Evolutionary conservation across 2,797 vertebrate genomes (phyloP), one percentile per base, ranked within the genome.

Genomic region (Anguilla marmorata): DNA sequence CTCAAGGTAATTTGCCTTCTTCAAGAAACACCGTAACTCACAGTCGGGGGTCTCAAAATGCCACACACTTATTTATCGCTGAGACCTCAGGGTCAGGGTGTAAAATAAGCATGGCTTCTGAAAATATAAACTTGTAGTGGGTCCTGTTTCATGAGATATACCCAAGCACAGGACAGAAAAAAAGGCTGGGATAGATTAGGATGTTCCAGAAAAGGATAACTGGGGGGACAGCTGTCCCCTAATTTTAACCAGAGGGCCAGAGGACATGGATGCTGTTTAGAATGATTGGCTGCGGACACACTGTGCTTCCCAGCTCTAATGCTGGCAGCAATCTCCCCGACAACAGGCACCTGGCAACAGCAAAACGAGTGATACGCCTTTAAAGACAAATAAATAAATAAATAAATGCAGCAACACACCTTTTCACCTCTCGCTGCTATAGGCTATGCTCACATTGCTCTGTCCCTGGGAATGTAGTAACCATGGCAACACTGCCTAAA

Each of bases 201-300:
- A 95, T 89, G 92, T 93, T 93, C 92, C 91, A 92, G 93, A 92
- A 96, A 93, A 93, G 95, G 92, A 95, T 93, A 94, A 94, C 63
- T 93, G 92, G 92, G 87, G 90, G 90, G 92, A 93, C 95, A 96
- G 95, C 95, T 96, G 95, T 94, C 91, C 91, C 93, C 93, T 95
- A 93, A 95, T 94, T 96, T 95, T 94, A 95, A 95, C 93, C 91
- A 89, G 89, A 93, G 90, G 90, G 90, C 91, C 89, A 2, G 56
- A 66, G 91, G 90, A 95, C 93, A 91, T 56, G 88, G 92, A 90
- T 87, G 85, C 92, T 89, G 87, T 72, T 66, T 86, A 72, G 89
- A 1, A 84, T 3, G n/a, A 79, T 16, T 19, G 74, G 5, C 21
- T 69, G 21, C 14, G n/a, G 63, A 24, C n/a, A 24, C n/a, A 33